Base-by-base conservation (phyloP, 92 coral and sea anemone genomes). In the Phymanthus crucifer region DNA sequence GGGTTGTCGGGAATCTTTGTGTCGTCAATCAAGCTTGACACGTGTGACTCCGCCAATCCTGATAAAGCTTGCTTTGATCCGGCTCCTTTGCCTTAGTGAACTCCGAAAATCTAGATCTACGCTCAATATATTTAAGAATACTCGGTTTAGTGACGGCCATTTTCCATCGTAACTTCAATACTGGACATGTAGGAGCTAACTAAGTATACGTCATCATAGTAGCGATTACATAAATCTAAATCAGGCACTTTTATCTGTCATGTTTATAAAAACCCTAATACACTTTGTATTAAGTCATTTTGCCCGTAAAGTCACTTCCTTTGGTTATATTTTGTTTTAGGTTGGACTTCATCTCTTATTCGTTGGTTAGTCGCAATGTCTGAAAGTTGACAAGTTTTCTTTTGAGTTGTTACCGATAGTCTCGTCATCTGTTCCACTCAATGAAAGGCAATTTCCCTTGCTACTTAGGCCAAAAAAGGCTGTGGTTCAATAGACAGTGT, bases 251-350 rank as follows among this genome's bases (percentile, higher is more conserved):
- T 61, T 29, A 61, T 24, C 32, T 61, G 35, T 24, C 68, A 61
- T 61, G 68, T 61, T 29, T 61, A 61, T 61, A 61, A 61, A 61
- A 61, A 27, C 68, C 34, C 34, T 24, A 24, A 61, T 74, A 31
- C 29, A 12, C 58, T 16, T 36, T 64, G 72, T 35, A 10, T 58
- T 69, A 16, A 77, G 71, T 40, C 57, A 37, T 61, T 48, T 54
- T 77, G 73, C 40, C 81, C 81, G 48, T 64, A 61, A 64, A 61
- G 35, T 34, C n/a, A 77, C 57, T 56, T 77, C 81, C 81, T 77
- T 46, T 74, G 0, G 37, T 48, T 64, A 8, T 40, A 38, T 77
- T 33, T 76, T 77, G 45, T 77, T 77, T 69, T 37, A 56, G 35
- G 57, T 58, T 61, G 19, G 13, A 77, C 31, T 35, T 47, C 70